Base-by-base conservation (phyloP, 2,113 vertebrate genomes). In the Salvator merianae region DNA sequence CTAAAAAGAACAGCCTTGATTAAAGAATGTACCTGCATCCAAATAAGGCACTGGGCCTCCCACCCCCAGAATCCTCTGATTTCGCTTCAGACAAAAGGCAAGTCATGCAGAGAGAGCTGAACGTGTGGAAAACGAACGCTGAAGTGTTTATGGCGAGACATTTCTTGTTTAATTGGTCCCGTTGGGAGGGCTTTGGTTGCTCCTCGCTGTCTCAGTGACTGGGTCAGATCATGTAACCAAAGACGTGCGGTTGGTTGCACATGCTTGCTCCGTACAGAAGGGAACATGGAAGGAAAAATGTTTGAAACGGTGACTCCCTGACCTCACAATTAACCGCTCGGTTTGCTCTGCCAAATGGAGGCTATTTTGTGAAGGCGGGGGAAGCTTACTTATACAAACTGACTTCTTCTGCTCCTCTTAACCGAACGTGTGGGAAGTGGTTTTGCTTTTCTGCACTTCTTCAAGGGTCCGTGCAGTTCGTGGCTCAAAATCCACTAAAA, bases 81-180 rank as follows among this genome's bases (percentile, higher is more conserved):
- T 70, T 26, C 0, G 32, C 22, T 71, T 81, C 66, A 70, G 38
- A 36, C 32, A 20, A 26, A 5, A 12, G 13, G 47, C 7, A 1
- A 26, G 32, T 20, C 47, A 16, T 18, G 26, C 4, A 5, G 68
- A 16, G 79, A 38, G 53, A 36, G 26, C 47, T 47, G 47, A 55
- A 18, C 22, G 3, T 68, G n/a, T 47, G 40, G 63, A 66, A 80
- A 80, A 79, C 34, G 14, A 53, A 55, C 4, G 14, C 66, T 1
- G 14, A 18, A 1, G 9, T 24, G 66, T 53, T 36, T 34, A 47
- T 55, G 55, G 68, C 3, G 13, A 81, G 47, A 38, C 3, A 0
- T 28, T 59, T 71, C 66, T 30, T 18, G 16, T 71, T 38, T 81
- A 81, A 81, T 81, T 81, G 68, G 66, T 55, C 79, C 66, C 79